A percentile compares a stretch with the other conserved stretches of the same genome.
Evolutionary conservation across 2,113 vertebrate genomes (phyloP).

Genomic region (Gobiocypris rarus): DNA sequence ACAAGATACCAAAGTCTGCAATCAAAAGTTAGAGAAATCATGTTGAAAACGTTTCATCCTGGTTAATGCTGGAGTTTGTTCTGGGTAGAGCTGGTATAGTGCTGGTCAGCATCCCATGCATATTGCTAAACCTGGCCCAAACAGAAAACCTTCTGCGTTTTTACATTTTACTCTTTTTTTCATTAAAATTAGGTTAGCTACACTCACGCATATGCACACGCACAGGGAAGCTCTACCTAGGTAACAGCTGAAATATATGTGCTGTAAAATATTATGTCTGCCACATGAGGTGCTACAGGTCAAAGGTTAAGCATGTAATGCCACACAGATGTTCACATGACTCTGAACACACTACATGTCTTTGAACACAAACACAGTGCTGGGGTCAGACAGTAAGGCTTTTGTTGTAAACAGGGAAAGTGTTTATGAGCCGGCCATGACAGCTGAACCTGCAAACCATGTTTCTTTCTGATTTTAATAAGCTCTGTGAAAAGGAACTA

Average conservation of each 20-base stretch:
- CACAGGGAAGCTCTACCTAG: neutral
- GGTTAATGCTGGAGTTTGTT: no score
- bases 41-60: no score
- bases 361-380: constrained; percentile 17
- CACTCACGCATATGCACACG: neutral
- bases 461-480: constrained; percentile 30
- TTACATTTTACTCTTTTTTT: no score
- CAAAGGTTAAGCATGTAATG: constrained; percentile 45
- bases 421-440: constrained; percentile 40
- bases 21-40: neutral
- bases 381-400: constrained; percentile 32
- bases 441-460: constrained; percentile 28
- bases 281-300: constrained; percentile 7
- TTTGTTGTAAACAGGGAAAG: constrained; percentile 37
- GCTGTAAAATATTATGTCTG: constrained; percentile 11
- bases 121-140: neutral
- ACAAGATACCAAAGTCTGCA: neutral
- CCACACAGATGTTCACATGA: constrained; percentile 33
- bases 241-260: neutral
- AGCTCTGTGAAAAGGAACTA: neutral
- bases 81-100: no score
- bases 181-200: no score
- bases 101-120: no score
- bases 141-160: neutral
- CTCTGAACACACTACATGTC: constrained; percentile 18